A percentile compares a stretch with the other conserved stretches of the same genome.
These are phyloP conservation scores for Lithosia quadra DNA, from an alignment of 2,888 invertebrate genomes.

Conservation along the genomic window DNA sequence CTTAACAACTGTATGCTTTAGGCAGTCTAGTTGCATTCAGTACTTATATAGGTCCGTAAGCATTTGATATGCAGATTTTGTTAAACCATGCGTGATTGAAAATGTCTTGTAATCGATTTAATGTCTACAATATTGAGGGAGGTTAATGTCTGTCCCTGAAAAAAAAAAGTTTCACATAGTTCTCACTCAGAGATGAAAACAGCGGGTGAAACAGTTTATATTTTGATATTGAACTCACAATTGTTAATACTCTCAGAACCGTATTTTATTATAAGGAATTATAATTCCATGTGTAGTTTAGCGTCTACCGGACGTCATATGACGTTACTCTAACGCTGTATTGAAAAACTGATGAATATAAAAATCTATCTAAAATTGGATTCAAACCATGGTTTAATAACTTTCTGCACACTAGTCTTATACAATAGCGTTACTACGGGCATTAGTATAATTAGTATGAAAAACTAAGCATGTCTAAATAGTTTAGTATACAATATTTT, in stretches of 20 bases:
- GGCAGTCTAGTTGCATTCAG: slow-evolving; percentile 45
- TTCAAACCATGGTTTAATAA: slow-evolving; percentile 42
- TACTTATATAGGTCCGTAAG: slow-evolving; percentile 23
- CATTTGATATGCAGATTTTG: slow-evolving; percentile 34
- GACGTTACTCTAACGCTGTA: background rate
- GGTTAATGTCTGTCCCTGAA: background rate
- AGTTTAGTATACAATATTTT: slow-evolving; percentile 30
- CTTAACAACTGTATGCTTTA: slow-evolving; percentile 56
- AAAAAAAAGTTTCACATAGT: background rate
- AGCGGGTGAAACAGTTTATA: background rate
- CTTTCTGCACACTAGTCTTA: slow-evolving; percentile 29
- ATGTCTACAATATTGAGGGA: background rate
- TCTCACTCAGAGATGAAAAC: background rate
- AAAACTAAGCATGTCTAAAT: slow-evolving; percentile 41
- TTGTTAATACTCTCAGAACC: too few species aligned
- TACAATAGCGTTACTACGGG: slow-evolving; percentile 22
- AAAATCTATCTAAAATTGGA: background rate
- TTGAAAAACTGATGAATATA: background rate
- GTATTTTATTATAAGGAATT: background rate
- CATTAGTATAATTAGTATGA: slow-evolving; percentile 32
- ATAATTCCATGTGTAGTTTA: background rate
- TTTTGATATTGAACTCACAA: too few species aligned
- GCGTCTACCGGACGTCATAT: background rate
- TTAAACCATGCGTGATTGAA: slow-evolving; percentile 43
- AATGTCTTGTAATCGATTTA: background rate